A percentile compares a stretch with the other conserved stretches of the same genome.
These are phyloP conservation scores for Nesoenas mayeri DNA, from an alignment of 2,113 vertebrate genomes.

Conservation along the genomic window DNA sequence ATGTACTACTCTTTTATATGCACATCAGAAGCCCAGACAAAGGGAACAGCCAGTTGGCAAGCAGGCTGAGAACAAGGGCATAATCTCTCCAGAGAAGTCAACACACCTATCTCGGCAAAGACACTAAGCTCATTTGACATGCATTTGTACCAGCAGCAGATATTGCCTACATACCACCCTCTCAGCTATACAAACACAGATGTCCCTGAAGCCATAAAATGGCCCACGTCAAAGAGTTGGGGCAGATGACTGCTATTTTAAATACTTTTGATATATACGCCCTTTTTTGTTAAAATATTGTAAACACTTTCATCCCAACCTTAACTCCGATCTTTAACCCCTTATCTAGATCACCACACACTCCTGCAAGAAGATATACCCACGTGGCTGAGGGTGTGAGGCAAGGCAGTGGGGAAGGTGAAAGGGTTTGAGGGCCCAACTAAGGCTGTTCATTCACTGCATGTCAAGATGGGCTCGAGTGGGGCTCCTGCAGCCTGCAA, in stretches of 20 bases:
- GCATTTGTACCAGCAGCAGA: neutral
- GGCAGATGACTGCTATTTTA: neutral
- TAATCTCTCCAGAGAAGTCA: neutral
- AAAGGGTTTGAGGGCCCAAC: neutral
- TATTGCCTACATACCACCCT: neutral
- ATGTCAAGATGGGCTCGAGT: neutral
- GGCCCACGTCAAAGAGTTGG: neutral
- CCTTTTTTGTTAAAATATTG: neutral
- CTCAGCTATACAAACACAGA: neutral
- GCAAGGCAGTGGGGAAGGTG: neutral
- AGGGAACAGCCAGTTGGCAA: neutral
- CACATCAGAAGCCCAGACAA: neutral
- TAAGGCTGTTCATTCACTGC: neutral
- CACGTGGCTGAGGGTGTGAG: fast-evolving
- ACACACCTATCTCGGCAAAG: neutral
- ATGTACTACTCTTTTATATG: neutral
- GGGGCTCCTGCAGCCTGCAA: neutral
- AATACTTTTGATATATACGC: neutral
- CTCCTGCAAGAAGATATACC: neutral
- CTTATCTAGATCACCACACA: neutral
- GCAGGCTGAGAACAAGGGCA: neutral
- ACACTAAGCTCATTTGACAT: neutral
- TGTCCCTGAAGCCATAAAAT: neutral
- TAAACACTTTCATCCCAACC: neutral
- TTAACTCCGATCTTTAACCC: neutral